Conservation (phyloP, 2,797 vertebrate species). For the Molothrus ater region DNA sequence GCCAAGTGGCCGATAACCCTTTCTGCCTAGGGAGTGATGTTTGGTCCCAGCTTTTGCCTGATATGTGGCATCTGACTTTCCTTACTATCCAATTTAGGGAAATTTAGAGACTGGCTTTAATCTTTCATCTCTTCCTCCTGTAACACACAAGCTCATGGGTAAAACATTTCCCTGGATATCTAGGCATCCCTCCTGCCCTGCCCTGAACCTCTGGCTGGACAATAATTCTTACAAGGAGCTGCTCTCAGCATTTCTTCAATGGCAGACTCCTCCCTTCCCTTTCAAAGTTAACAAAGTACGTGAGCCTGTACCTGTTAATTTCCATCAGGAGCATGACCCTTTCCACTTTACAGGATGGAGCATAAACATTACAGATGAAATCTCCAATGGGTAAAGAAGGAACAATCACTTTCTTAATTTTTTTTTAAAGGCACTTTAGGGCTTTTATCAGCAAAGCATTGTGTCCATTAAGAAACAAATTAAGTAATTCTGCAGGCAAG, state of each 20-base stretch:
- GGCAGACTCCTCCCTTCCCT: neutral
- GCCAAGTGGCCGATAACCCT: neutral
- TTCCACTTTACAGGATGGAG: neutral
- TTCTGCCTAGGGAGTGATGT: neutral
- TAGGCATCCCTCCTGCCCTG: neutral
- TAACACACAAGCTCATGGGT: rapidly evolving
- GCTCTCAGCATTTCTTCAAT: neutral
- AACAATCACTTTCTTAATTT: slow-evolving; percentile 51
- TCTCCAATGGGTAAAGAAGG: slow-evolving; percentile 44
- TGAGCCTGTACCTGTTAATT: neutral
- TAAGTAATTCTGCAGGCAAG: slow-evolving; percentile 57
- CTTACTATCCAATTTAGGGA: neutral
- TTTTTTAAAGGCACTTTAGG: slow-evolving; percentile 60
- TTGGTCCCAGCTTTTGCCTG: neutral
- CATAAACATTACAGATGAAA: slow-evolving; percentile 55
- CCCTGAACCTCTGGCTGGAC: neutral
- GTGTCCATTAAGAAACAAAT: slow-evolving; percentile 70
- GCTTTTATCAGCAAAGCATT: slow-evolving; percentile 68
- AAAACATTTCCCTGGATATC: neutral
- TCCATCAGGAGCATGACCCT: neutral
- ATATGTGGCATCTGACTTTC: neutral
- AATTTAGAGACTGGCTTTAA: neutral
- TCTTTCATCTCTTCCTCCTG: neutral
- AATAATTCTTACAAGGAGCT: neutral
- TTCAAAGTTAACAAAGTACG: slow-evolving; percentile 25